Evolutionary conservation across 2,888 invertebrate genomes (phyloP), one percentile per base, ranked within the genome.

Genomic region (Troglohyphantes excavatus): DNA sequence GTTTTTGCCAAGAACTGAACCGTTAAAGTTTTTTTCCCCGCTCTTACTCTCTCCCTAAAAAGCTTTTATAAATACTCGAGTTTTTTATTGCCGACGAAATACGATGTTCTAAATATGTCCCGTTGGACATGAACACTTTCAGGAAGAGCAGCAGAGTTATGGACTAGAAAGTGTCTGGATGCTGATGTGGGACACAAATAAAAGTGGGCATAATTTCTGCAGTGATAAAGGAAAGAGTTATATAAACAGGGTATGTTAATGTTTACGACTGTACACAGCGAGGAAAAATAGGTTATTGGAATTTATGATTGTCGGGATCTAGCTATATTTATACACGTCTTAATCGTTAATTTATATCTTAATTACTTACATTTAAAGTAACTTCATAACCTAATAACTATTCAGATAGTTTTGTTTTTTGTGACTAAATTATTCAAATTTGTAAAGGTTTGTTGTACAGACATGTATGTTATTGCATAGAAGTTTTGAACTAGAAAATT

Each of bases 1-100:
- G 78, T 78, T 78, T 87, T 65, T 87, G 79, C 72, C 79, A 79
- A 79, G 73, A 46, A 81, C 33, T 65, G 29, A 61, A 23, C 26
- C 39, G 23, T 65, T 26, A 53, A 53, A 27, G 7, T 7, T 33
- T 81, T 27, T 29, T 68, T 46, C 61, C n/a, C n/a, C n/a, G n/a
- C n/a, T 61, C 39, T 3, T 39, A 21, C 63, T 79, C 81, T 68
- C 26, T 13, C 46, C 29, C 78, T 61, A 81, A 68, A 65, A 65
- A 39, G 43, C 27, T 73, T 73, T 73, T 73, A 83, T 65, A 73
- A 73, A 83, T 83, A 83, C 63, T 26, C 82, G 59, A 19, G 65
- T 78, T 23, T 81, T 68, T 81, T 81, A 81, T 63, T 67, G 53
- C 53, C 67, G 19, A 68, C 79, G 27, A 68, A 81, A 33, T 81